Percentiles rank a stretch among this genome's conserved stretches.
phyloP scores from a whole-genome alignment of 1,140 invertebrate genomes.

The Colletes gigas region DNA sequence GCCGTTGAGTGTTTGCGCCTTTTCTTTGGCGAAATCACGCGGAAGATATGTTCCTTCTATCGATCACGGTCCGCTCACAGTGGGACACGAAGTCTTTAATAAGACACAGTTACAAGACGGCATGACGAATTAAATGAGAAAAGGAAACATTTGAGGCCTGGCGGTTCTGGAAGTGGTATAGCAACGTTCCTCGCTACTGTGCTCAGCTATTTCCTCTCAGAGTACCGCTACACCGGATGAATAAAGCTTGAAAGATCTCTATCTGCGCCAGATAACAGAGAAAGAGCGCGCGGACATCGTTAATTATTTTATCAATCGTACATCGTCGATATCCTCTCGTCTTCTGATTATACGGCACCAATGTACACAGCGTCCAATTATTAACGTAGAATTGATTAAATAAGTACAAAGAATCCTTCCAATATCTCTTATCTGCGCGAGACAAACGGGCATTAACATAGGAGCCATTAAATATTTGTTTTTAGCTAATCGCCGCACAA shows the following conservation, averaged over 20 bases:
- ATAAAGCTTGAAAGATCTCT: conserved; percentile 42
- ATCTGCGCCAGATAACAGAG: conserved; percentile 4
- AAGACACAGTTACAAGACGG: conserved; percentile 9
- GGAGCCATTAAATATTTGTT: background rate
- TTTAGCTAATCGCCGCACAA: background rate
- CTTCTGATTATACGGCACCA: conserved; percentile 26
- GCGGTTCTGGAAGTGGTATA: conserved; percentile 48
- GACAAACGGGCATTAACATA: conserved; percentile 14
- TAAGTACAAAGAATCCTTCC: background rate
- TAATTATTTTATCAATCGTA: conserved; percentile 45
- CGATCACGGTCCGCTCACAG: background rate
- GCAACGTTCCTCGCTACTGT: conserved; percentile 8
- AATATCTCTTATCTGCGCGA: background rate
- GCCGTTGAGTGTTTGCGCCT: background rate
- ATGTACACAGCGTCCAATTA: background rate
- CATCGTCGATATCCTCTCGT: conserved; percentile 4
- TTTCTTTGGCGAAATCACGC: background rate
- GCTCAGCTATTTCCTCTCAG: conserved; percentile 45
- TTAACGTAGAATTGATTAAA: background rate
- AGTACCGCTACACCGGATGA: conserved; percentile 61
- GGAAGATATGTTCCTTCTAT: background rate
- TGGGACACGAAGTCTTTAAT: conserved; percentile 6
- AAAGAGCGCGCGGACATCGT: background rate
- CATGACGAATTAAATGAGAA: conserved; percentile 22
- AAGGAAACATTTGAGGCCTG: conserved; percentile 41